Conservation (phyloP, 2,888 invertebrate species). For the Linnaemya tessellans region DNA sequence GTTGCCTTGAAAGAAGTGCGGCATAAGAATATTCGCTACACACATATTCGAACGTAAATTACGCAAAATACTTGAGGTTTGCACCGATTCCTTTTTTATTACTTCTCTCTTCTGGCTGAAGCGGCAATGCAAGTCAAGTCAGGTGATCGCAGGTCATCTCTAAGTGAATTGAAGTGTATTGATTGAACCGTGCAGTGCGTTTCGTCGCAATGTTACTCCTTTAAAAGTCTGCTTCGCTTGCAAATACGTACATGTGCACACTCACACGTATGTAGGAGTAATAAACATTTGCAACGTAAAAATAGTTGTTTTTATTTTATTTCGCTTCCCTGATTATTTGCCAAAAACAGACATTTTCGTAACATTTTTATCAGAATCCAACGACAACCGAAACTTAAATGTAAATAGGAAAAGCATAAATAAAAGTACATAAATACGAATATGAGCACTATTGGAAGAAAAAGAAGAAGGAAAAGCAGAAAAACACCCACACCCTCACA, state of each 20-base stretch:
- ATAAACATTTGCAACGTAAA: constrained; percentile 49
- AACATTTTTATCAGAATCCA: constrained; percentile 41
- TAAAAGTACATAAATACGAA: constrained; percentile 57
- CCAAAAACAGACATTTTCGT: constrained; percentile 74
- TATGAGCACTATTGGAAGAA: constrained; percentile 44
- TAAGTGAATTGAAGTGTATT: too few relatives aligned
- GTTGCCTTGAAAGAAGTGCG: neutral
- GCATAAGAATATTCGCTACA: too few relatives aligned
- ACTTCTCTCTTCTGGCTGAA: too few relatives aligned
- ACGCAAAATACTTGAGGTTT: too few relatives aligned
- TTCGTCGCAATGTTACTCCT: neutral
- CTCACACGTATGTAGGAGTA: neutral
- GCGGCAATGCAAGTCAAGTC: too few relatives aligned
- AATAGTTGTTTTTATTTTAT: constrained; percentile 51
- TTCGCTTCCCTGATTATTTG: constrained; percentile 73
- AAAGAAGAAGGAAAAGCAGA: neutral
- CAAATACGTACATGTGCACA: neutral
- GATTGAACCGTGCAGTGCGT: neutral
- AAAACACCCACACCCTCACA: too few relatives aligned
- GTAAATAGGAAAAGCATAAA: constrained; percentile 57
- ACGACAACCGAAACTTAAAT: constrained; percentile 44
- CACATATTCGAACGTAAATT: too few relatives aligned
- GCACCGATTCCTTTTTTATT: too few relatives aligned
- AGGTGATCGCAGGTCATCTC: too few relatives aligned
- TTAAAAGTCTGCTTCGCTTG: constrained; percentile 27